Percentiles rank a stretch among this genome's conserved stretches.
phyloP scores from a whole-genome alignment of 2,888 invertebrate genomes.

The Cephalotes varians region DNA sequence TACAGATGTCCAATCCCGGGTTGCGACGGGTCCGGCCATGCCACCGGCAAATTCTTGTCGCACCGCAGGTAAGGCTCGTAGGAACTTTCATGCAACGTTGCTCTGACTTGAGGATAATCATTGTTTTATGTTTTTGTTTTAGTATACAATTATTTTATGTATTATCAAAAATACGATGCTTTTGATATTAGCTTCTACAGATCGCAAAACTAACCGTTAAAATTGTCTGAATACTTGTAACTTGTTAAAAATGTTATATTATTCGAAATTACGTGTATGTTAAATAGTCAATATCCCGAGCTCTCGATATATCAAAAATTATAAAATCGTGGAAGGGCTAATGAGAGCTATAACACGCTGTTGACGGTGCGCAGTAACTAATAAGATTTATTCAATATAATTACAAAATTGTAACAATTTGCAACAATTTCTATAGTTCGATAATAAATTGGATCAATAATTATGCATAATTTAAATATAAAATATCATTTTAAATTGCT shows the following conservation, averaged over 20 bases:
- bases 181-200: background rate
- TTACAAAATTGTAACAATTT: too few species aligned
- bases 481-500: background rate
- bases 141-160: background rate
- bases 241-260: background rate
- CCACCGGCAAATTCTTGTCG: slow-evolving; percentile 99
- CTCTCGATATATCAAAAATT: too few species aligned
- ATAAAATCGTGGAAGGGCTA: too few species aligned
- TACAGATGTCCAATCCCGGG: slow-evolving; percentile 96
- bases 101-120: slow-evolving; percentile 26
- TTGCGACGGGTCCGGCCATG: slow-evolving; percentile 99
- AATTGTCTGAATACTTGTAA: background rate
- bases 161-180: background rate
- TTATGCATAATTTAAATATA: background rate
- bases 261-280: too few species aligned
- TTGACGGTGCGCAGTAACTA: too few species aligned
- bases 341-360: too few species aligned
- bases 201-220: background rate
- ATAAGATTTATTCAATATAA: too few species aligned
- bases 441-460: background rate
- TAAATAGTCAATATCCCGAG: too few species aligned
- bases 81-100: background rate
- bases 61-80: slow-evolving; percentile 93
- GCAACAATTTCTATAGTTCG: background rate
- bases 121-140: background rate